A percentile compares a stretch with the other conserved stretches of the same genome.
These are phyloP conservation scores for Augiades crinisus DNA, from an alignment of 2,888 invertebrate genomes.

Conservation along the genomic window DNA sequence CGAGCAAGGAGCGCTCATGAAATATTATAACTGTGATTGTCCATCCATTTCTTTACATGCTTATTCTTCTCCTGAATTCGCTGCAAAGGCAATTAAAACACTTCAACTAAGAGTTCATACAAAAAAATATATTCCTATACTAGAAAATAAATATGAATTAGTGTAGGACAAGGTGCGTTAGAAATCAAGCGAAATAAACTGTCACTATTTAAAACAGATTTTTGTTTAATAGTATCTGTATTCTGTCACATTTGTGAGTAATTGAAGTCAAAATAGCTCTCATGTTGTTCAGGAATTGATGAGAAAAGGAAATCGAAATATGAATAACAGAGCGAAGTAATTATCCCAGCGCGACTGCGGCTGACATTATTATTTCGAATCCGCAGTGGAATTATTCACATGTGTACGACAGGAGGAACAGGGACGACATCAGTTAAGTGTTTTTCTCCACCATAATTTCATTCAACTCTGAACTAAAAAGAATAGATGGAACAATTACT, in stretches of 20 bases:
- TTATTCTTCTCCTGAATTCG: no score
- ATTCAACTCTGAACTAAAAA: slow-evolving; percentile 55
- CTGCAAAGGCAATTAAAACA: no score
- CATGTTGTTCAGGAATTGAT: slow-evolving; percentile 24
- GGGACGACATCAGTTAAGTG: slow-evolving; percentile 1
- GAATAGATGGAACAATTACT: slow-evolving; percentile 76
- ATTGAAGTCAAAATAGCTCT: slow-evolving; percentile 16
- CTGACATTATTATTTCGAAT: slow-evolving; percentile 20
- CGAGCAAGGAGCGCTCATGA: no score
- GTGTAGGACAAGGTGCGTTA: no score
- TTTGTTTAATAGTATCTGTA: no score
- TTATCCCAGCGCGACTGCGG: slow-evolving; percentile 20
- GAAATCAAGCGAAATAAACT: no score
- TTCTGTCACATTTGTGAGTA: slow-evolving; percentile 1
- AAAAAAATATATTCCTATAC: no score
- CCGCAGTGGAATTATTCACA: slow-evolving; percentile 9
- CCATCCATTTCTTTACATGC: no score
- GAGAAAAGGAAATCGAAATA: slow-evolving; percentile 27
- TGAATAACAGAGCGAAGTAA: slow-evolving; percentile 26
- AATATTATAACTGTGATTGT: no score
- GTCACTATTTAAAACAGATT: no score
- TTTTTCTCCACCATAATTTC: slow-evolving; percentile 38
- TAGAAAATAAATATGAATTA: no score
- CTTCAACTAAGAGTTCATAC: no score
- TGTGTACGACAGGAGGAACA: slow-evolving; percentile 4